Evolutionary conservation across 2,797 vertebrate genomes (phyloP).

Genomic region (Gymnocypris eckloni): DNA sequence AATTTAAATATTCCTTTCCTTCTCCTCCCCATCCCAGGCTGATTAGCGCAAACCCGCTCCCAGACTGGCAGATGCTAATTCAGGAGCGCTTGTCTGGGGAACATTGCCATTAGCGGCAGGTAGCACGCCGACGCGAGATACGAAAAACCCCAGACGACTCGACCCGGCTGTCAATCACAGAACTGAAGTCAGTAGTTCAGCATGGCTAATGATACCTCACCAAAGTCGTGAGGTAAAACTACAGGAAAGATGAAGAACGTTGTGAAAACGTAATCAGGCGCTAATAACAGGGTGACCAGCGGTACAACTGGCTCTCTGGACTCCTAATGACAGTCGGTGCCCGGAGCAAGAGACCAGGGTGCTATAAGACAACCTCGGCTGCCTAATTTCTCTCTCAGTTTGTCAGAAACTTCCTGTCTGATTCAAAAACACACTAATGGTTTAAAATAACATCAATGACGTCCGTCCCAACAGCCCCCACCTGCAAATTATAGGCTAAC

Average conservation of each 20-base stretch:
- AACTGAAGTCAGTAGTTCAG: conserved; percentile 70
- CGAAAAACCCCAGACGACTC: conserved; percentile 72
- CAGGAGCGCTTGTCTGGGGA: conserved; percentile 74
- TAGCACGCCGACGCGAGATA: conserved; percentile 68
- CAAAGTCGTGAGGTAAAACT: conserved; percentile 52
- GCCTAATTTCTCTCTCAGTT: conserved; percentile 44
- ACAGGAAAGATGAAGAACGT: conserved; percentile 61
- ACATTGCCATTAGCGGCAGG: conserved; percentile 73
- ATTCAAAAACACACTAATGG: conserved; percentile 7
- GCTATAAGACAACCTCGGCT: conserved; percentile 20
- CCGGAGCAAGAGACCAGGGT: conserved; percentile 43
- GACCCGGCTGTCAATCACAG: conserved; percentile 75
- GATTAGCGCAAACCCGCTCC: conserved; percentile 76
- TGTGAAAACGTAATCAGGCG: conserved; percentile 47
- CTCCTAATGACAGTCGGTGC: conserved; percentile 46
- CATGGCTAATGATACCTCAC: conserved; percentile 71
- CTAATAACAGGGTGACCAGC: conserved; percentile 50
- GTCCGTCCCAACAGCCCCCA: background rate
- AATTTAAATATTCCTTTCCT: conserved; percentile 75
- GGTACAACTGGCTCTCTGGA: conserved; percentile 35
- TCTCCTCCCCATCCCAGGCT: conserved; percentile 71
- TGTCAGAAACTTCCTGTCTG: background rate
- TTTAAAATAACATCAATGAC: conserved; percentile 36
- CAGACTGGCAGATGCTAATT: conserved; percentile 79
- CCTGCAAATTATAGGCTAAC: conserved; percentile 7